Evolutionary conservation across 2,797 vertebrate species (phyloP).

Genomic region (Trichosurus vulpecula): DNA sequence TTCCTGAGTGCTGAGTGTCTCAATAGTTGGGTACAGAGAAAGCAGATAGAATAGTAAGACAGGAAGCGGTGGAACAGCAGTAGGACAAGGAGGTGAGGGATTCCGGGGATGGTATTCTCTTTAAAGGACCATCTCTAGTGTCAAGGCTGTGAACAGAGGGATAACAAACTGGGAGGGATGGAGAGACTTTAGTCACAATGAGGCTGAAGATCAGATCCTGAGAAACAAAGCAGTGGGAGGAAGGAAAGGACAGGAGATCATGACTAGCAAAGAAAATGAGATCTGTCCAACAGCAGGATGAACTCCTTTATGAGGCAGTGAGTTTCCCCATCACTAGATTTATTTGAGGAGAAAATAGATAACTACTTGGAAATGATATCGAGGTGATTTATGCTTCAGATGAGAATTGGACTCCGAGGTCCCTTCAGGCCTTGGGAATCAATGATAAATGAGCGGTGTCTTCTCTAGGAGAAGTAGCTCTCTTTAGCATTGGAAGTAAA

Average conservation of each 20-base stretch:
- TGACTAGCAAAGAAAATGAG: neutral
- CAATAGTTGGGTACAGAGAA: neutral
- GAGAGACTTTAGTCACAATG: neutral
- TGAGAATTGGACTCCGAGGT: neutral
- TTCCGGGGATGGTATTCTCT: neutral
- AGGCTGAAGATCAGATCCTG: neutral
- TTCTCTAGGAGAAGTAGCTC: neutral
- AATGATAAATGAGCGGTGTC: neutral
- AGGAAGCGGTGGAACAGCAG: neutral
- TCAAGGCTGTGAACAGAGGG: neutral
- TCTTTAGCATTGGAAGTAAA: neutral
- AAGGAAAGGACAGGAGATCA: neutral
- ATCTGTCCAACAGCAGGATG: neutral
- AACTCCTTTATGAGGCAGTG: neutral
- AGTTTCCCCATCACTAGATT: neutral
- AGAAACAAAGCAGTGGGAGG: neutral
- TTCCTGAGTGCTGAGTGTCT: neutral
- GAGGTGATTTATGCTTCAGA: neutral
- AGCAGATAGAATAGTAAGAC: neutral
- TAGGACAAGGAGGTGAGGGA: neutral
- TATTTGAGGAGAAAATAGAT: neutral
- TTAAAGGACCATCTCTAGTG: neutral
- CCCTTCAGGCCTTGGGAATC: neutral
- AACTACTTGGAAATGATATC: neutral
- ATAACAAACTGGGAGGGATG: neutral